Percentiles rank a stretch among this genome's conserved stretches.
Conservation (phyloP, 2,888 invertebrate genomes). For the Phyllotreta cruciferae region DNA sequence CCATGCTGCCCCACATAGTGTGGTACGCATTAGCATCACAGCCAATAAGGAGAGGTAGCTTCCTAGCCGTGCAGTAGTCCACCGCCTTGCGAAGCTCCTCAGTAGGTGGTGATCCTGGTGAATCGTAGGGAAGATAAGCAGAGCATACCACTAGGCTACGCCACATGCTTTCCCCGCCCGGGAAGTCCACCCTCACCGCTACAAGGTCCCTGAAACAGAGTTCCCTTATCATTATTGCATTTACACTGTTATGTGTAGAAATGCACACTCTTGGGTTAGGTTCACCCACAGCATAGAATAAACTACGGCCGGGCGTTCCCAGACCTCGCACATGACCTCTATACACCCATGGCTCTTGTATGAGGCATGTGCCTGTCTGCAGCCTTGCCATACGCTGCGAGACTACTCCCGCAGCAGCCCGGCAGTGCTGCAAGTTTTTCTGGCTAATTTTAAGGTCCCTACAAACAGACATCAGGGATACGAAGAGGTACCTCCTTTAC, state of each 20-base stretch:
- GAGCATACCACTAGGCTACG: no score
- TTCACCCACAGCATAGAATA: neutral
- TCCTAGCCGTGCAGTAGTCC: slow-evolving; percentile 9
- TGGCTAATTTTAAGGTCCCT: no score
- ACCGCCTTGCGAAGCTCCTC: slow-evolving; percentile 5
- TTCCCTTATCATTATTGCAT: neutral
- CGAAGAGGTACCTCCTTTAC: no score
- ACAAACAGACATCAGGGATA: no score
- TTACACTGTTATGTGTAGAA: neutral
- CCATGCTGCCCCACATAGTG: slow-evolving; percentile 11
- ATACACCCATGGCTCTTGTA: no score
- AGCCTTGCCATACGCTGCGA: no score
- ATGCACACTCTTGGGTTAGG: neutral
- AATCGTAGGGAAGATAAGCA: slow-evolving; percentile 3
- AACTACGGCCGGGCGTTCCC: neutral
- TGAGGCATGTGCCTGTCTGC: no score
- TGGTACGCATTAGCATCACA: slow-evolving; percentile 7
- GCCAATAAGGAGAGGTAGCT: neutral
- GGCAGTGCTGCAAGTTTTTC: no score
- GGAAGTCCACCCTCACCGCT: slow-evolving; percentile 16
- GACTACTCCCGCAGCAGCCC: no score
- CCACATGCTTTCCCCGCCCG: no score
- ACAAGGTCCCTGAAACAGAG: slow-evolving; percentile 4
- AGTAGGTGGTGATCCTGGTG: slow-evolving; percentile 1
- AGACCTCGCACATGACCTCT: no score